These are phyloP conservation scores for Eptatretus burgeri DNA, from an alignment of 2,113 vertebrate genomes.

Conservation along the genomic window DNA sequence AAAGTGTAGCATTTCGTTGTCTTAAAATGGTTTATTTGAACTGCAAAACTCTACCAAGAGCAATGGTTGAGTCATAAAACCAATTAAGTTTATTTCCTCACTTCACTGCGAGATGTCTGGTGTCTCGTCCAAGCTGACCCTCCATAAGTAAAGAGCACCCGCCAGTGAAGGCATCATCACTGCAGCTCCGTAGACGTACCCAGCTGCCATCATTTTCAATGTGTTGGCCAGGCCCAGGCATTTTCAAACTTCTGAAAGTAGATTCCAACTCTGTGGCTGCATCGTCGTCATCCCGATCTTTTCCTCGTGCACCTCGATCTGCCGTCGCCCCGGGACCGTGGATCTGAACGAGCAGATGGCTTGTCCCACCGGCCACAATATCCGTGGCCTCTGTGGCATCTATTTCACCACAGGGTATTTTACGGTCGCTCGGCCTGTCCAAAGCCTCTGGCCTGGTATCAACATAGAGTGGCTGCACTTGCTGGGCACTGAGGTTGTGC, in stretches of 20 bases:
- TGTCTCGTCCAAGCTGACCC: slow-evolving; percentile 22
- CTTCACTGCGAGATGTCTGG: slow-evolving; percentile 20
- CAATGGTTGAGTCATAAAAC: too few species aligned
- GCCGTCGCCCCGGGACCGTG: too few species aligned
- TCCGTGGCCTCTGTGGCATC: not conserved
- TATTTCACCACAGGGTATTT: slow-evolving; percentile 21
- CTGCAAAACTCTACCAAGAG: too few species aligned
- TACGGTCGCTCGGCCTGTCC: slow-evolving; percentile 14
- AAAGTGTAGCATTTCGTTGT: too few species aligned
- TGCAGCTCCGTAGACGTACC: not conserved
- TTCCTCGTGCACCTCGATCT: too few species aligned
- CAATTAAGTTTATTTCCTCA: slow-evolving; percentile 14
- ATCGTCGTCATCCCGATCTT: too few species aligned
- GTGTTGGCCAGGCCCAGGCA: too few species aligned
- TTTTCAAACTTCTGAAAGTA: too few species aligned
- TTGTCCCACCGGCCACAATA: too few species aligned
- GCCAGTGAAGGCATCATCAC: slow-evolving; percentile 37
- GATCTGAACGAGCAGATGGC: too few species aligned
- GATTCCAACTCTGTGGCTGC: too few species aligned
- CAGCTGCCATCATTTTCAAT: not conserved
- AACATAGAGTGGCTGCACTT: slow-evolving; percentile 38
- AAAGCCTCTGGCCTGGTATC: not conserved
- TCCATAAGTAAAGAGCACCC: slow-evolving; percentile 42
- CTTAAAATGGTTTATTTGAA: not conserved
- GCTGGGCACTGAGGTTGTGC: slow-evolving; percentile 45